Evolutionary conservation across 2,888 invertebrate species (phyloP), one percentile per base, ranked within the genome.

Genomic region (Ischnus inquisitorius): DNA sequence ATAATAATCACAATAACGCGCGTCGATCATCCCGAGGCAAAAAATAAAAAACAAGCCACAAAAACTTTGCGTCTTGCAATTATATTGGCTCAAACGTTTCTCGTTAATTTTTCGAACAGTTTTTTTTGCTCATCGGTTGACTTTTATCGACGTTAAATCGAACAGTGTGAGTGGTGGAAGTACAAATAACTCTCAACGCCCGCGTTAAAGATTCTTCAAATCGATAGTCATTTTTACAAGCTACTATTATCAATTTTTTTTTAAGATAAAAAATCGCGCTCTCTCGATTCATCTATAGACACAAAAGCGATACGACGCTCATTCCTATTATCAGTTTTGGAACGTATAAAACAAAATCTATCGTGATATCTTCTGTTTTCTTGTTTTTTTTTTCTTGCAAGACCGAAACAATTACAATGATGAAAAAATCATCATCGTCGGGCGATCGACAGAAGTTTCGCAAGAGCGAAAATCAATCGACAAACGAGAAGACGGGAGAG

Each of bases 361-460:
- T 14, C 2, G 14, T 48, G 19, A 10, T 14, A n/a, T 48, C n/a
- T 16, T 4, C n/a, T 14, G 5, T 48, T n/a, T 2, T 14, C 4
- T 16, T 16, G 6, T 14, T 51, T 51, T 22, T 25, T 57, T 22
- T 57, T 57, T 10, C 12, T 76, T 68, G 82, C 83, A 86, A 88
- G 89, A 88, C 80, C 60, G 60, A 60, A 14, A 34, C 34, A 76
- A 69, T n/a, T 72, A 87, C 19, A 16, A 83, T 77, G 60, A 76
- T 71, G 62, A 76, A 72, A 41, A 72, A 75, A 69, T 46, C 60
- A 25, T 62, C 64, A 43, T 65, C 68, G 64, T 71, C 60, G 67
- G 60, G 65, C 65, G 65, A 74, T 34, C 43, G 39, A 16, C 68
- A 46, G 51, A 81, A 41, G 64, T 8, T 41, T 48, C n/a, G 34